Conservation (phyloP, 2,113 vertebrate species). For the Larimichthys polyactis region DNA sequence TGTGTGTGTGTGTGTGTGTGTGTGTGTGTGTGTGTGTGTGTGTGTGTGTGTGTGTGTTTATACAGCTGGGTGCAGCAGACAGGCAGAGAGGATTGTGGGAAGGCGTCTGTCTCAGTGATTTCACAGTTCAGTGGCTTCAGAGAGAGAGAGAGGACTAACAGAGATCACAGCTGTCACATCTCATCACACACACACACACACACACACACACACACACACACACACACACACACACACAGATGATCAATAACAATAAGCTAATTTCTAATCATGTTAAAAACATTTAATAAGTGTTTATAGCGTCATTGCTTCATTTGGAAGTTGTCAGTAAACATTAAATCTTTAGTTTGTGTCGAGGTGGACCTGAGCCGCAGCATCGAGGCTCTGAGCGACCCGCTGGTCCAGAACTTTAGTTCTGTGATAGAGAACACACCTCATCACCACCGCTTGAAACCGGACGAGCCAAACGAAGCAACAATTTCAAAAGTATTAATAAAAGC, state of each 20-base stretch:
- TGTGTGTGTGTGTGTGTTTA: slow-evolving; percentile 50
- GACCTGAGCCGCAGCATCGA: too few relatives aligned
- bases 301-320: too few relatives aligned
- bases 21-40: background rate
- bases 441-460: too few relatives aligned
- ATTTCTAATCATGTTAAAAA: background rate
- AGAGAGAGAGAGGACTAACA: slow-evolving; percentile 71
- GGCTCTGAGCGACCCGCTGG: too few relatives aligned
- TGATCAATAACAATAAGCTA: background rate
- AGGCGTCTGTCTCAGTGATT: slow-evolving; percentile 72
- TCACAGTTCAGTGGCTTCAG: slow-evolving; percentile 58
- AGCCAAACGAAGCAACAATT: too few relatives aligned
- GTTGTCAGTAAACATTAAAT: too few relatives aligned
- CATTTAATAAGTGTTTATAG: background rate
- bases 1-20: slow-evolving; percentile 48
- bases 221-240: slow-evolving; percentile 23
- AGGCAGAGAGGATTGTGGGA: slow-evolving; percentile 65
- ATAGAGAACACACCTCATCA: too few relatives aligned
- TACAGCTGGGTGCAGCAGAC: slow-evolving; percentile 72
- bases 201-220: slow-evolving; percentile 24
- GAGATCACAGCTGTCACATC: slow-evolving; percentile 80
- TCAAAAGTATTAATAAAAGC: too few relatives aligned
- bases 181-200: slow-evolving; percentile 66
- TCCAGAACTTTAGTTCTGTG: background rate
- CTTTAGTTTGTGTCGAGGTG: too few relatives aligned